Percentiles rank a stretch among this genome's conserved stretches.
phyloP scores from a whole-genome alignment of 2,888 invertebrate species.

The Clunio marinus region DNA sequence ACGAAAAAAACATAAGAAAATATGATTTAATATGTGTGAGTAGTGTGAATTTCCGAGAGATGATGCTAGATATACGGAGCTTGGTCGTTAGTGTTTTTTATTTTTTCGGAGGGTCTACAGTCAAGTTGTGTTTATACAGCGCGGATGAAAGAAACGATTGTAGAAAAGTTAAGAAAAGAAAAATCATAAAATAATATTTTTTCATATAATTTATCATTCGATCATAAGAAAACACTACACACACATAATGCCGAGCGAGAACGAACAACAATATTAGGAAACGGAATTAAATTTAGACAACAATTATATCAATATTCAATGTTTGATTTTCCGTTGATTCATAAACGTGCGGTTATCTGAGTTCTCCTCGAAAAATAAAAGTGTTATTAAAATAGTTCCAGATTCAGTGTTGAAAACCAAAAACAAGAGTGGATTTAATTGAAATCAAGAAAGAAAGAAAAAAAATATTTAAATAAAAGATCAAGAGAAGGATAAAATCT shows the following conservation, averaged over 20 bases:
- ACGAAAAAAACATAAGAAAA: slow-evolving; percentile 31
- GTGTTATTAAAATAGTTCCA: too few relatives aligned
- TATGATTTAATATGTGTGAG: slow-evolving; percentile 38
- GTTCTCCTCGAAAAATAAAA: slow-evolving; percentile 9
- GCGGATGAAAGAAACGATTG: slow-evolving; percentile 32
- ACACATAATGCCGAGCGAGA: slow-evolving; percentile 26
- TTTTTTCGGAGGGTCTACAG: slow-evolving; percentile 35
- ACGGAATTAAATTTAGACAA: slow-evolving; percentile 38
- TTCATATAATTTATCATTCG: slow-evolving; percentile 39
- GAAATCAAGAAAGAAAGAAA: slow-evolving; percentile 19
- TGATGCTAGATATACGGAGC: slow-evolving; percentile 1
- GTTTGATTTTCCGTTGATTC: slow-evolving; percentile 39
- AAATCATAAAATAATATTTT: slow-evolving; percentile 38
- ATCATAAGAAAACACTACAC: slow-evolving; percentile 38
- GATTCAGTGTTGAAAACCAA: neutral
- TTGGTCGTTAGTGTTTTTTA: slow-evolving; percentile 36
- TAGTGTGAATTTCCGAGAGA: slow-evolving; percentile 12
- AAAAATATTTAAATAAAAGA: neutral
- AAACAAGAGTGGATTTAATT: neutral
- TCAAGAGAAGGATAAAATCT: neutral
- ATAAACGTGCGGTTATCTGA: slow-evolving; percentile 35
- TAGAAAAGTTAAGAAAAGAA: slow-evolving; percentile 27
- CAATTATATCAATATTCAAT: slow-evolving; percentile 39
- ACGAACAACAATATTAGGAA: slow-evolving; percentile 25
- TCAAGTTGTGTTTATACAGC: slow-evolving; percentile 38